Conservation (phyloP, 2,113 vertebrate species). For the Indicator maculatus region DNA sequence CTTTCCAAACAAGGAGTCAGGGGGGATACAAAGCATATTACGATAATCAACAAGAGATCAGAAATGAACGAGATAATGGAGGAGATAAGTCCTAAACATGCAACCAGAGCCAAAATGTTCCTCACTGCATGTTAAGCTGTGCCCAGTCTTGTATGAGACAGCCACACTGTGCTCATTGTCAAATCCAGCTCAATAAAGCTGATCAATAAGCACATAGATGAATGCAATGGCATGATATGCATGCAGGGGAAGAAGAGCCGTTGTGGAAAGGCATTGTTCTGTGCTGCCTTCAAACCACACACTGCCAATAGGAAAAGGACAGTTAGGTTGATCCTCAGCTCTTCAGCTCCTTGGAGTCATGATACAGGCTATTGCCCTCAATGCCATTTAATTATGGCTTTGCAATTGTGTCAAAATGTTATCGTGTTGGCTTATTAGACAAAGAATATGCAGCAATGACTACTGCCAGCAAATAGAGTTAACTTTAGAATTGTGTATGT, state of each 20-base stretch:
- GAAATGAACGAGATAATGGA: not conserved
- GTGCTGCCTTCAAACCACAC: not conserved
- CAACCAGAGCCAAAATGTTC: not conserved
- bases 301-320: not conserved
- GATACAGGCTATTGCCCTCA: not conserved
- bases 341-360: not conserved
- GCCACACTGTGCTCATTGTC: not conserved
- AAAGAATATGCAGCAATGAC: not conserved
- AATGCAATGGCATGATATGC: accelerated
- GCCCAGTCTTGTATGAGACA: accelerated
- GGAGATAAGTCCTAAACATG: not conserved
- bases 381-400: not conserved
- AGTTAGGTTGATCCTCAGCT: not conserved
- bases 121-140: accelerated
- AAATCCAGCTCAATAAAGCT: not conserved
- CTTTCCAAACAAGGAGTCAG: not conserved
- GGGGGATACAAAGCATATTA: not conserved
- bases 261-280: not conserved
- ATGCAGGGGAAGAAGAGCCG: accelerated
- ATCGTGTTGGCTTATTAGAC: not conserved
- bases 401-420: not conserved
- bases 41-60: not conserved
- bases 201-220: not conserved
- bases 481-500: not conserved
- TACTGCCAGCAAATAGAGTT: not conserved